A percentile compares a stretch with the other conserved stretches of the same genome.
Conservation (phyloP, 2,888 invertebrate genomes). For the Oegoconia quadripuncta region DNA sequence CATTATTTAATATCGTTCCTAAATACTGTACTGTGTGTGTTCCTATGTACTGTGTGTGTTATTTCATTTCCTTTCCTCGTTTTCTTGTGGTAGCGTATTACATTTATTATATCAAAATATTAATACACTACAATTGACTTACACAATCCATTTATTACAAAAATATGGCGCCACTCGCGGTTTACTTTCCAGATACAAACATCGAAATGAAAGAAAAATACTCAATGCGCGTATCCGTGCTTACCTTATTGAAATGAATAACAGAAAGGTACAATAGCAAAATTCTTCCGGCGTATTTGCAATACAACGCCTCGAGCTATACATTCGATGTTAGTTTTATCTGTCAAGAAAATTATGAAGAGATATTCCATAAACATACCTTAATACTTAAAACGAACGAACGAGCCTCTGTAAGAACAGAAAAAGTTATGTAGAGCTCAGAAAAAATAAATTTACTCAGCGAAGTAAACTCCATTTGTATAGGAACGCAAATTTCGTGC, state of each 20-base stretch:
- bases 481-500: too few species aligned
- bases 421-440: too few species aligned
- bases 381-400: too few species aligned
- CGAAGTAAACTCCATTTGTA: too few species aligned
- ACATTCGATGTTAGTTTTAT: too few species aligned
- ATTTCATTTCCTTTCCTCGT: slow-evolving; percentile 20
- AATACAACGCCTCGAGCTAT: too few species aligned
- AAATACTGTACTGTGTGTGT: slow-evolving; percentile 45
- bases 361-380: too few species aligned
- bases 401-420: too few species aligned
- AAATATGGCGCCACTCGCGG: slow-evolving; percentile 45
- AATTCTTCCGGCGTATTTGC: too few species aligned
- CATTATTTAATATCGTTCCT: slow-evolving; percentile 37
- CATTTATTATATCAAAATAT: slow-evolving; percentile 8
- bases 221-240: slow-evolving; percentile 11
- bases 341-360: too few species aligned
- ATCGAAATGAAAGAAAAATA: slow-evolving; percentile 63
- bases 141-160: slow-evolving; percentile 46
- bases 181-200: slow-evolving; percentile 44
- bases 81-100: slow-evolving; percentile 13
- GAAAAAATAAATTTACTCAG: too few species aligned
- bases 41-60: slow-evolving; percentile 32
- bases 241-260: slow-evolving; percentile 11
- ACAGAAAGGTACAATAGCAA: slow-evolving; percentile 12
- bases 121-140: slow-evolving; percentile 6